Conservation (phyloP, 2,888 invertebrate genomes). For the Orthosia cruda region DNA sequence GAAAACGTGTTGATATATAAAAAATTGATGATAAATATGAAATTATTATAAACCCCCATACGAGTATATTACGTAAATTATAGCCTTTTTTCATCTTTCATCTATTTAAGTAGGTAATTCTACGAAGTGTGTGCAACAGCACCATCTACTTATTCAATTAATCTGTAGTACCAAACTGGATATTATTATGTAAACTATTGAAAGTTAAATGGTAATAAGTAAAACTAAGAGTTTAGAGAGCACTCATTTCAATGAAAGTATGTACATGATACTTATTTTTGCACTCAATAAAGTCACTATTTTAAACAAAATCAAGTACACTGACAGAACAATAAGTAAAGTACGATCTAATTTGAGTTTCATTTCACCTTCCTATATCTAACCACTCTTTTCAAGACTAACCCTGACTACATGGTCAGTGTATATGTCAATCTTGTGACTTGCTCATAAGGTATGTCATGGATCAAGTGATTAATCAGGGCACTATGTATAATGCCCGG, state of each 20-base stretch:
- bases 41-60: constrained; percentile 49
- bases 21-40: no score
- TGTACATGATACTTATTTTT: constrained; percentile 86
- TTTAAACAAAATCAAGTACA: constrained; percentile 89
- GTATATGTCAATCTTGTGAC: no score
- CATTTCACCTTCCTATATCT: constrained; percentile 64
- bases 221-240: constrained; percentile 84
- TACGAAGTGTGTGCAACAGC: constrained; percentile 58
- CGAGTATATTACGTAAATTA: constrained; percentile 43
- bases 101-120: constrained; percentile 63
- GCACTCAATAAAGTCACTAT: constrained; percentile 90
- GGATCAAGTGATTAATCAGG: no score
- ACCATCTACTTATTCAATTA: constrained; percentile 67
- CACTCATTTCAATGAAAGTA: constrained; percentile 86
- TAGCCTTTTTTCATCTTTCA: constrained; percentile 49
- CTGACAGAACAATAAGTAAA: constrained; percentile 88
- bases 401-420: background rate
- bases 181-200: constrained; percentile 68
- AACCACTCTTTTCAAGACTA: background rate
- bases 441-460: no score
- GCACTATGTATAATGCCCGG: no score
- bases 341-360: constrained; percentile 78
- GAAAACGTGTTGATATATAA: no score
- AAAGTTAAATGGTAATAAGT: constrained; percentile 65
- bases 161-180: constrained; percentile 66